Base-by-base conservation (phyloP, 2,113 vertebrate species). In the Salvelinus sp. region DNA sequence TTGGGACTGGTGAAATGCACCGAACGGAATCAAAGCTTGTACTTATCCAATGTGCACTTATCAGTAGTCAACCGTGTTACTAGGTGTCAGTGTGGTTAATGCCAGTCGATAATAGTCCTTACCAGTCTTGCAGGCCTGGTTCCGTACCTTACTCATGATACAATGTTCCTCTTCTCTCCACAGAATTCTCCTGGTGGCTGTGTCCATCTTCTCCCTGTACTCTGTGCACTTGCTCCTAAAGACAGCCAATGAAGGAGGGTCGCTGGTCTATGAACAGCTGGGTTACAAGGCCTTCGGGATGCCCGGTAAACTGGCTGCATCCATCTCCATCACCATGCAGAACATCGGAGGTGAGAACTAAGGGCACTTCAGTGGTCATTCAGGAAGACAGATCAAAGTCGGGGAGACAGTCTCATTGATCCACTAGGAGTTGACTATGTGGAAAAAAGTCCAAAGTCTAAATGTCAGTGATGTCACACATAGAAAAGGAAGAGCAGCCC, bases 211-310 rank as follows among this genome's bases (percentile, higher is more conserved):
- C 91, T 99, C 98, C 22, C 88, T 98, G 47, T 99, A 99, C 91
- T 99, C 98, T 70, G 97, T 99, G 81, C 98, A 99, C 88, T 93
- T 99, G 85, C 95, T 99, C 85, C 88, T 99, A 77, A 99, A 99
- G 90, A 99, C 97, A 5, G 96, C 98, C 79, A 98, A 97, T 63
- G 96, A 98, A 98, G 98, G 97, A 97, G 97, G 97, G 2, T 96
- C 96, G 50, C 87, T 98, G 72, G 92, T 97, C 48, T 99, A 99
- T 16, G 98, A 99, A 83, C 95, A 98, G 72, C 88, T 99, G 77
- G 98, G 98, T 72, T 94, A 96, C 90, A 99, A 97, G 78, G 96
- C 98, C 9, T 99, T 97, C 69, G 98, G 98, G 6, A 85, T 97
- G 86, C 92, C 95, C 57, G 98, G 98, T 33, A 99, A 99, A 84